phyloP scores from a whole-genome alignment of 2,113 vertebrate species.

The Meriones unguiculatus region DNA sequence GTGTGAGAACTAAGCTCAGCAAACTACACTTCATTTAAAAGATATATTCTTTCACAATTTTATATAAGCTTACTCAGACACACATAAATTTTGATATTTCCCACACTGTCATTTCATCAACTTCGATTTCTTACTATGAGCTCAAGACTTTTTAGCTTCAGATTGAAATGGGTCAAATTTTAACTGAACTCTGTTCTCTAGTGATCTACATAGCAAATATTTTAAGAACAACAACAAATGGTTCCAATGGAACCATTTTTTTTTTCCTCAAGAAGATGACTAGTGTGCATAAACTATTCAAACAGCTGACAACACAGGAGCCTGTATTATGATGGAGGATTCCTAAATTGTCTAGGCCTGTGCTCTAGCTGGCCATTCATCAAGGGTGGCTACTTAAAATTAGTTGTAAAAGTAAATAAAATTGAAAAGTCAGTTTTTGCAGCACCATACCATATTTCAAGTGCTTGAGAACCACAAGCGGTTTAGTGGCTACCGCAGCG shows the following conservation, averaged over 20 bases:
- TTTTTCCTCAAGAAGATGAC: neutral
- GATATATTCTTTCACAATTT: neutral
- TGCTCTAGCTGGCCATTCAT: neutral
- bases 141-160: constrained; percentile 32
- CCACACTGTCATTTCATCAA: neutral
- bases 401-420: constrained; percentile 41
- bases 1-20: neutral
- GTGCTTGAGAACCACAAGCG: neutral
- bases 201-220: constrained; percentile 22
- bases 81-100: neutral
- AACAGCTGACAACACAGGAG: neutral
- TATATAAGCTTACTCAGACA: neutral
- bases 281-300: neutral
- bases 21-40: constrained; percentile 5
- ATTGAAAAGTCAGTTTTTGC: constrained; percentile 12
- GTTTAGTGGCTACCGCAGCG: neutral
- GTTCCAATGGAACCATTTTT: neutral
- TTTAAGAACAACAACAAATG: neutral
- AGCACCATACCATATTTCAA: neutral
- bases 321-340: neutral
- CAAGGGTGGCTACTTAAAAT: constrained; percentile 12
- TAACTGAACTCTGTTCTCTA: neutral
- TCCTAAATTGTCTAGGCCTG: neutral
- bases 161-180: constrained; percentile 23
- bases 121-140: neutral